Evolutionary conservation across 1,140 invertebrate genomes (phyloP).

Genomic region (Brachionus paranguensis): DNA sequence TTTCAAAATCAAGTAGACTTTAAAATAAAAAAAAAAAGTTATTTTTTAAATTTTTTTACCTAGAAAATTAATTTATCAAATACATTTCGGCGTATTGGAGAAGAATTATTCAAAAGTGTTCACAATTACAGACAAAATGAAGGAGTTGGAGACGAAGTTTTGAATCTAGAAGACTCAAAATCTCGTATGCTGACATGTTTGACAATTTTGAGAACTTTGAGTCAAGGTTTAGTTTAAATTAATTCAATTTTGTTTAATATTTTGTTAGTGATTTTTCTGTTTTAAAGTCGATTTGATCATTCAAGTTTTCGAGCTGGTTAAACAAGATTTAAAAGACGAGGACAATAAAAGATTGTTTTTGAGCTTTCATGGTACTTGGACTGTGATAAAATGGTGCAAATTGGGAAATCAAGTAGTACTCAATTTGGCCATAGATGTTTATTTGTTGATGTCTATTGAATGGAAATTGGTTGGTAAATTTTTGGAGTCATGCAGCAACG

Average conservation of each 20-base stretch:
- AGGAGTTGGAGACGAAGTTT: conserved; percentile 43
- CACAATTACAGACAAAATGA: conserved; percentile 43
- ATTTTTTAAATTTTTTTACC: background rate
- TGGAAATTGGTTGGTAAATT: conserved; percentile 48
- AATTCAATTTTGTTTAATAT: background rate
- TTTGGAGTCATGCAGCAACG: conserved; percentile 51
- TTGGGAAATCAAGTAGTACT: conserved; percentile 51
- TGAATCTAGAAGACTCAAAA: conserved; percentile 49
- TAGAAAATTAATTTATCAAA: conserved; percentile 50
- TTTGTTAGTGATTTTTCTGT: background rate
- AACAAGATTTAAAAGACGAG: conserved; percentile 51
- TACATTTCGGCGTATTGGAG: conserved; percentile 51
- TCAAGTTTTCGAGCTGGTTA: conserved; percentile 52
- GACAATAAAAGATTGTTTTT: conserved; percentile 50
- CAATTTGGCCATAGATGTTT: conserved; percentile 47
- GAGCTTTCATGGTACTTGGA: conserved; percentile 50
- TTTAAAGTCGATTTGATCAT: conserved; percentile 52
- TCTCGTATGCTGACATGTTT: conserved; percentile 49
- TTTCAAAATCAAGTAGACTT: conserved; percentile 46
- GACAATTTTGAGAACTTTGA: conserved; percentile 51
- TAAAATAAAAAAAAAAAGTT: background rate
- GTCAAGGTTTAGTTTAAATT: conserved; percentile 46
- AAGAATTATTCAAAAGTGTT: conserved; percentile 48
- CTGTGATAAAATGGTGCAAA: conserved; percentile 50
- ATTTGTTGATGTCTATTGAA: conserved; percentile 52